Evolutionary conservation across 2,888 invertebrate genomes (phyloP), one percentile per base, ranked within the genome.

Genomic region (Ditula angustiorana): DNA sequence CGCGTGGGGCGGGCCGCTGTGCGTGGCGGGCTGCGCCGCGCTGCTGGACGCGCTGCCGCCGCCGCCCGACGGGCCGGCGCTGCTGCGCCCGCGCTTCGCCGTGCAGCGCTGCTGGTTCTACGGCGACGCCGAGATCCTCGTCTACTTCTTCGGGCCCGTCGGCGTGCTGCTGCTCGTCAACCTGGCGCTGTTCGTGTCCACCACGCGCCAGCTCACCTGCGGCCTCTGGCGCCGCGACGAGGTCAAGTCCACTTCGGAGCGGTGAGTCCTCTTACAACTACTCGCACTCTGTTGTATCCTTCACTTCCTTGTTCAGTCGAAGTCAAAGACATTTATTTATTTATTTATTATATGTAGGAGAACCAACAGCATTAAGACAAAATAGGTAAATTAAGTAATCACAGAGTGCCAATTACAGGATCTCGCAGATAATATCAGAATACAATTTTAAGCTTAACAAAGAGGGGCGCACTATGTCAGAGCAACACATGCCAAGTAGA

Each of bases 141-240:
- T 96, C 5, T 97, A 96, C 89, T 97, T 97, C 92, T 97, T 95
- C 84, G 97, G 96, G 5, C 97, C 97, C 7, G 95, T 98, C 71
- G 97, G 97, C 63, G 93, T 96, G 68, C 93, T 97, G 70, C 92
- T 97, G 71, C 94, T 95, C 73, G 94, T 97, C 71, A 97, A 97
- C 86, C 93, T 97, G 67, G 92, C 96, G 64, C 94, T 98, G 67
- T 97, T 97, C 87, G 94, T 95, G 28, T 95, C 96, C 68, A 97
- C 97, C 33, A 96, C 97, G 56, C 94, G 97, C 66, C 97, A 97
- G 92, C 92, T 97, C 73, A 97, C 97, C 21, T 97, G 97, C 84
- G 97, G 97, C 52, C 93, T 97, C 52, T 97, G 97, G 97, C 97
- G 97, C 81, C 95, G 96, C 68, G 97, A 97, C 86, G 95, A 97